A percentile compares a stretch with the other conserved stretches of the same genome.
Conservation (phyloP, 2,888 invertebrate species). For the Drosophila peninsularis region DNA sequence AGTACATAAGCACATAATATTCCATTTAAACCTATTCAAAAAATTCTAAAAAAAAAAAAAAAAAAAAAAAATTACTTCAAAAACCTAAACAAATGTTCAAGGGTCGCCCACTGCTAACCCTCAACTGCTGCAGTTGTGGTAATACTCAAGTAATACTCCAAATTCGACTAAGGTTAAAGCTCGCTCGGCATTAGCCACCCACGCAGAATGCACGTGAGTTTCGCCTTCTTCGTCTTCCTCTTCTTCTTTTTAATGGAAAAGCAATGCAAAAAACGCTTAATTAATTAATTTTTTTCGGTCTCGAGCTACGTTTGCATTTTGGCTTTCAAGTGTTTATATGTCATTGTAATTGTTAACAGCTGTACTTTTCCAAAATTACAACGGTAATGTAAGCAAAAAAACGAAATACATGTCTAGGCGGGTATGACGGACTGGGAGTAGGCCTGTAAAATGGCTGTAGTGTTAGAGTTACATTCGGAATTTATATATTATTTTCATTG, state of each 20-base stretch:
- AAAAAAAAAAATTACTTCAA: background rate
- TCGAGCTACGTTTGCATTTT: slow-evolving; percentile 46
- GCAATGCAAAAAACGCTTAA: slow-evolving; percentile 65
- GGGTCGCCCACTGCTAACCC: slow-evolving; percentile 2
- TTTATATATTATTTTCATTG: background rate
- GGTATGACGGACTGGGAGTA: background rate
- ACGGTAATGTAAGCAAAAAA: slow-evolving; percentile 53
- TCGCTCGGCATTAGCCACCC: slow-evolving; percentile 29
- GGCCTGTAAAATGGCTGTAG: background rate
- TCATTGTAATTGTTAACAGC: slow-evolving; percentile 75
- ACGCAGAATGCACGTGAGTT: slow-evolving; percentile 44
- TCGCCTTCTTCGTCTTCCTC: background rate
- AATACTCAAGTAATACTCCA: background rate
- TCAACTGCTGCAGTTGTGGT: slow-evolving; percentile 3
- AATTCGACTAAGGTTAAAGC: slow-evolving; percentile 13
- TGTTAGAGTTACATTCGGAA: background rate
- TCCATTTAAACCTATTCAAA: background rate
- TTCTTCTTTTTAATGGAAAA: background rate
- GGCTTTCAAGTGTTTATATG: slow-evolving; percentile 53
- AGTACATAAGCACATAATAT: background rate
- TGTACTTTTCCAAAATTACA: slow-evolving; percentile 73
- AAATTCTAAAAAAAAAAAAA: background rate
- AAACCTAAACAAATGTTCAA: slow-evolving; percentile 4
- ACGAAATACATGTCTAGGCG: background rate
- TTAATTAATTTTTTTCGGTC: slow-evolving; percentile 53